Evolutionary conservation across 1,140 invertebrate genomes (phyloP), one percentile per base, ranked within the genome.

Genomic region (Phocides pigmalion): DNA sequence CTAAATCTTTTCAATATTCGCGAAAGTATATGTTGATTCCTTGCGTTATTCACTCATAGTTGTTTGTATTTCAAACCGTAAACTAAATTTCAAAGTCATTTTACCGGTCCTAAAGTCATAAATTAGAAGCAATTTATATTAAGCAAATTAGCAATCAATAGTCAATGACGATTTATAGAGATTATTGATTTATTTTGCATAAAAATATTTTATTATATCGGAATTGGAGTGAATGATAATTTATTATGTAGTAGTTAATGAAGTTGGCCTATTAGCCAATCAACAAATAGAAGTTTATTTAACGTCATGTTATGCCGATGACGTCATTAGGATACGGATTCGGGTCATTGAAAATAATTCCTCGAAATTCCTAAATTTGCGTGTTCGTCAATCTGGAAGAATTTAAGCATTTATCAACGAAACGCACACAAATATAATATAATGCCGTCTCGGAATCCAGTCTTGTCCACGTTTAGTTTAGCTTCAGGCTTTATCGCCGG

Each of bases 401-500:
- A 47, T 47, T 53, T 19, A 8, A 20, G 9, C 50, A 53, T 53
- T 47, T 59, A 47, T 59, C 56, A 47, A 22, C 28, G 5, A 46
- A 59, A 47, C 44, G 19, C 56, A 47, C 44, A 47, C 28, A 49
- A 42, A 35, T 9, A 37, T 12, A 53, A 16, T 17, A 16, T 62
- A 20, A 50, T 62, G 49, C 46, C 20, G 37, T 41, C 37, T 50
- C 28, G 59, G 59, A 62, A 62, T 62, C 46, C 46, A 62, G 46
- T 62, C 46, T 50, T 41, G 59, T 25, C 46, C 59, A 62, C 46
- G 46, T 51, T 62, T 50, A 62, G 46, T 62, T 62, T 62, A 62
- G 59, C 46, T 50, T 11, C 66, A 65, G 71, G 73, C 74, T 82
- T 87, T 81, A 84, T 86, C 72, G 82, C 65, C 53, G 62, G 62